Base-by-base conservation (phyloP, 2,113 vertebrate species). In the Trogon melanurus region DNA sequence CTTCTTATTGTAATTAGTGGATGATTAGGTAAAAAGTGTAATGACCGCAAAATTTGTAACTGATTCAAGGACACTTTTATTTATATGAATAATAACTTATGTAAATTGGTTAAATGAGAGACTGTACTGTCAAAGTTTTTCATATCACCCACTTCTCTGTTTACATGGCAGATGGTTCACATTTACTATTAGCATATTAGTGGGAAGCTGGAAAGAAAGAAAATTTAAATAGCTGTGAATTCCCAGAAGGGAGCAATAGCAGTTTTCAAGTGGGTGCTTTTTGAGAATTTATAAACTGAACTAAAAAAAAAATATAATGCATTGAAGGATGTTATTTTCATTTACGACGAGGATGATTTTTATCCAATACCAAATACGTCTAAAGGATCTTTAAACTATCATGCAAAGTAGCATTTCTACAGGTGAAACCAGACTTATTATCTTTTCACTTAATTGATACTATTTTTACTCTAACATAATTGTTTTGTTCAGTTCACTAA, bases 111-210 rank as follows among this genome's bases (percentile, higher is more conserved):
- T 91, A 95, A 95, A 95, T 87, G 83, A 95, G 73, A 81, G 29
- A 64, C 83, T 91, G 22, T 61, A 57, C 34, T 89, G 73, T 89
- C 79, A 92, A 81, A 65, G 70, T 89, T 95, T 94, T 58, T 79
- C 57, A 16, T 76, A 75, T 67, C 87, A 92, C 29, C 44, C 57
- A 79, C 48, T 94, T 91, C 65, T 91, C 80, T 95, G 34, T 97
- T 96, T 92, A 60, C 9, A 23, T 27, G 65, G 89, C 94, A 97
- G 91, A 96, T 93, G 93, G 81, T 92, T 93, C 78, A 80, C 61
- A 67, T 95, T 95, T 93, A 84, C 73, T 91, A 85, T 92, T 92
- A 91, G 57, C 91, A 93, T 93, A 87, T 89, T 81, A 73, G 72
- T 60, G 65, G 53, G 54, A 93, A 92, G 61, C 15, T 57, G 48